These are phyloP conservation scores for Tinamus guttatus DNA, from an alignment of 2,113 vertebrate genomes.

Conservation along the genomic window DNA sequence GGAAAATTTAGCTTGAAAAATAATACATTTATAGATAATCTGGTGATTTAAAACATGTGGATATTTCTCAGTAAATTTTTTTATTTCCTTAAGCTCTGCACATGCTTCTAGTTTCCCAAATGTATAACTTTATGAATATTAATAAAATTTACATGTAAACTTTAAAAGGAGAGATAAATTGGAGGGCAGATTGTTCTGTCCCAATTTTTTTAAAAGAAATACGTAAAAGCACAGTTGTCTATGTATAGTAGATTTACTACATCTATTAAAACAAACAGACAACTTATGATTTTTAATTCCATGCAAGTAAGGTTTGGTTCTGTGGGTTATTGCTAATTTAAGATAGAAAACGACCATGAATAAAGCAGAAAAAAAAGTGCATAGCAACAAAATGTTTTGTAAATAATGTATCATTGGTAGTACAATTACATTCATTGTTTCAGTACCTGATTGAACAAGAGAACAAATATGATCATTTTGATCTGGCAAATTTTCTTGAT, in stretches of 20 bases:
- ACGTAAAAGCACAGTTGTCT: not conserved
- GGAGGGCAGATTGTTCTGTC: not conserved
- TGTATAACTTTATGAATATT: not conserved
- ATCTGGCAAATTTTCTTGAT: conserved; percentile 53
- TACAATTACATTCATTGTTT: conserved; percentile 72
- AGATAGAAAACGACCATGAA: not conserved
- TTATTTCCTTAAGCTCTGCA: not conserved
- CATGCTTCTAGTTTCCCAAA: not conserved
- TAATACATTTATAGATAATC: not conserved
- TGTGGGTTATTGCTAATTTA: conserved; percentile 15
- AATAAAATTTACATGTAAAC: not conserved
- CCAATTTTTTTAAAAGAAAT: not conserved
- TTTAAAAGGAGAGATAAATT: not conserved
- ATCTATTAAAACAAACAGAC: not conserved
- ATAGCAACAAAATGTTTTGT: conserved; percentile 64
- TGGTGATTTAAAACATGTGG: not conserved
- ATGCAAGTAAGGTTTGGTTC: conserved; percentile 4
- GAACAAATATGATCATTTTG: conserved; percentile 65
- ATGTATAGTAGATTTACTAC: not conserved
- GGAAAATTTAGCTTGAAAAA: not conserved
- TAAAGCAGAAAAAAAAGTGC: conserved; percentile 19
- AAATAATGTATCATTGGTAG: conserved; percentile 49
- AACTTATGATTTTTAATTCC: not conserved
- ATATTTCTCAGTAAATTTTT: not conserved
- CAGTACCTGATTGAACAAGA: conserved; percentile 61